A percentile compares a stretch with the other conserved stretches of the same genome.
Conservation (phyloP, 2,113 vertebrate genomes). For the Phyllostomus hastatus region DNA sequence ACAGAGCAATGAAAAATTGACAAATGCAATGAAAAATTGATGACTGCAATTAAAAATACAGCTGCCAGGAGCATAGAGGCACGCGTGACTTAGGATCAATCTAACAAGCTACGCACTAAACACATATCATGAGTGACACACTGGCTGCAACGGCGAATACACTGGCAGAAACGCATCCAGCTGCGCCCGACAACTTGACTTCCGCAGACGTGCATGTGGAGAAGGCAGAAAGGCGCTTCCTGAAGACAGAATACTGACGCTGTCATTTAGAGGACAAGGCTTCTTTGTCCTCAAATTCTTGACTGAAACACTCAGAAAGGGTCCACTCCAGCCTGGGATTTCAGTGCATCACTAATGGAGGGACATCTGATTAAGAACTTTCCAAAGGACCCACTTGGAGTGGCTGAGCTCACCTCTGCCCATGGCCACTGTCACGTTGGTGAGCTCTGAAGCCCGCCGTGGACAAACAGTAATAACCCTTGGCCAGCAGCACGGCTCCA, state of each 20-base stretch:
- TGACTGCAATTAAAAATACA: not conserved
- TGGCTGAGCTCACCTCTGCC: not conserved
- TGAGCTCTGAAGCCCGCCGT: not conserved
- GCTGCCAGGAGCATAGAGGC: not conserved
- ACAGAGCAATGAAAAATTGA: not conserved
- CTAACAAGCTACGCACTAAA: not conserved
- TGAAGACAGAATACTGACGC: not conserved
- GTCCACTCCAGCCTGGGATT: not conserved
- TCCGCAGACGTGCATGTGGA: not conserved
- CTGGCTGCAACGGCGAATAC: not conserved
- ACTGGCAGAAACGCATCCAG: not conserved
- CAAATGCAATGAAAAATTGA: not conserved
- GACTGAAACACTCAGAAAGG: not conserved
- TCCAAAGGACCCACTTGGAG: not conserved
- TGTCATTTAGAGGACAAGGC: not conserved
- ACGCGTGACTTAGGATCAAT: not conserved
- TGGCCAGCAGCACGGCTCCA: not conserved
- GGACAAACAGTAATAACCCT: not conserved
- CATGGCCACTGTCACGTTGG: accelerated
- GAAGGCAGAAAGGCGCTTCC: not conserved
- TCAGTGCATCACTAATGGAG: accelerated
- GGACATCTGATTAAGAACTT: not conserved
- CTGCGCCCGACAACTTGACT: not conserved
- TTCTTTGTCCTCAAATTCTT: not conserved
- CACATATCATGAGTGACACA: not conserved